Conservation (phyloP, 2,113 vertebrate genomes). For the Apodemus speciosus region DNA sequence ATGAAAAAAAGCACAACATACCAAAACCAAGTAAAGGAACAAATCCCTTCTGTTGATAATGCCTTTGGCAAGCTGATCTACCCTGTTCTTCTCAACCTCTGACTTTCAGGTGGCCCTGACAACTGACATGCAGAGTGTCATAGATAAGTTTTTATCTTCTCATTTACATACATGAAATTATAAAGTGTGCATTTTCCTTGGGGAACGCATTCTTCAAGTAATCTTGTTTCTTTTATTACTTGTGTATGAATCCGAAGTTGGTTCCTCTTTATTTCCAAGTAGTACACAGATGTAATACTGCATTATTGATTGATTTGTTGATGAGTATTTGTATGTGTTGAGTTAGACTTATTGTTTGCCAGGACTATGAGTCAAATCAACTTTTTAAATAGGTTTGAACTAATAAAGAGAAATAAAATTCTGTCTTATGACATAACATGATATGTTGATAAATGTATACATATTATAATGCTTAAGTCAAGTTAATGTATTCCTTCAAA, state of each 20-base stretch:
- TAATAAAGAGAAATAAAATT: neutral
- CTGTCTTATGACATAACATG: neutral
- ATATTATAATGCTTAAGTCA: neutral
- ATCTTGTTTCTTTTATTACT: constrained; percentile 10
- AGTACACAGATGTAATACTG: neutral
- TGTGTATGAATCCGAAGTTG: neutral
- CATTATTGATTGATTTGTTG: neutral
- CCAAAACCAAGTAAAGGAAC: neutral
- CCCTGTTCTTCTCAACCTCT: neutral
- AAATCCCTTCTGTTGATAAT: neutral
- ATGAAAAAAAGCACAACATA: neutral
- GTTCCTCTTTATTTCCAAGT: neutral
- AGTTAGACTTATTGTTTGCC: neutral
- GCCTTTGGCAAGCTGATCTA: neutral
- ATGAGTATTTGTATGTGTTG: neutral
- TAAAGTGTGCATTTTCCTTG: neutral
- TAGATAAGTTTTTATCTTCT: neutral
- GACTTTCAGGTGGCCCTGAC: neutral
- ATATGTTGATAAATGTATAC: neutral
- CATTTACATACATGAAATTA: neutral
- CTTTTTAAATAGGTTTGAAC: neutral
- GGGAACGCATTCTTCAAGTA: neutral
- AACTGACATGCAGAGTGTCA: neutral
- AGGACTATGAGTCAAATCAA: neutral
- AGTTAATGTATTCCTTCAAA: neutral